Percentiles rank a stretch among this genome's conserved stretches.
These are phyloP conservation scores for Hypothenemus hampei DNA, from an alignment of 1,140 invertebrate species.

Conservation along the genomic window DNA sequence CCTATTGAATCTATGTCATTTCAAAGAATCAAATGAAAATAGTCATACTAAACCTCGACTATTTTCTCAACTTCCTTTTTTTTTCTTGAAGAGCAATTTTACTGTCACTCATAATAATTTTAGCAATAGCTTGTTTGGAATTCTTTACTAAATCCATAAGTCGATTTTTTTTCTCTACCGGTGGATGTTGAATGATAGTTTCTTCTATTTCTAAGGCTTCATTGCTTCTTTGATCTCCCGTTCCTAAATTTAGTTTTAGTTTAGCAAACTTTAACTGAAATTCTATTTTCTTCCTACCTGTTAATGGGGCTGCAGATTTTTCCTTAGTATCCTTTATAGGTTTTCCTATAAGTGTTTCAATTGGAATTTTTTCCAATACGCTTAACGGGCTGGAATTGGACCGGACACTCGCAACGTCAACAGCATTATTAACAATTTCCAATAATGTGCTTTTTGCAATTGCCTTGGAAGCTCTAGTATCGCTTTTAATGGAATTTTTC, in stretches of 20 bases:
- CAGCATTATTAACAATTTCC: slow-evolving; percentile 34
- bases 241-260: slow-evolving; percentile 2
- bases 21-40: neutral
- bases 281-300: slow-evolving; percentile 7
- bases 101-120: slow-evolving; percentile 26
- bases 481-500: slow-evolving; percentile 7
- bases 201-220: slow-evolving; percentile 16
- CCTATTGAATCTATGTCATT: neutral
- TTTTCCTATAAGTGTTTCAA: slow-evolving; percentile 5
- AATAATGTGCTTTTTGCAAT: slow-evolving; percentile 30
- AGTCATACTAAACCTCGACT: neutral
- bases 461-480: slow-evolving; percentile 3
- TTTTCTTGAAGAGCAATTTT: slow-evolving; percentile 2
- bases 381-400: too few relatives aligned
- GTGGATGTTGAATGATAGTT: slow-evolving; percentile 12
- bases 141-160: slow-evolving; percentile 35
- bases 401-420: slow-evolving; percentile 28
- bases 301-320: slow-evolving; percentile 7
- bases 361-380: slow-evolving; percentile 24
- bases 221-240: slow-evolving; percentile 20
- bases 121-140: slow-evolving; percentile 33
- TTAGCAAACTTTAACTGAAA: neutral
- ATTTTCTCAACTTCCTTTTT: slow-evolving; percentile 23
- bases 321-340: neutral
- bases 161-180: slow-evolving; percentile 35